Conservation (phyloP, 2,797 vertebrate species). For the Leptoclinus maculatus region DNA sequence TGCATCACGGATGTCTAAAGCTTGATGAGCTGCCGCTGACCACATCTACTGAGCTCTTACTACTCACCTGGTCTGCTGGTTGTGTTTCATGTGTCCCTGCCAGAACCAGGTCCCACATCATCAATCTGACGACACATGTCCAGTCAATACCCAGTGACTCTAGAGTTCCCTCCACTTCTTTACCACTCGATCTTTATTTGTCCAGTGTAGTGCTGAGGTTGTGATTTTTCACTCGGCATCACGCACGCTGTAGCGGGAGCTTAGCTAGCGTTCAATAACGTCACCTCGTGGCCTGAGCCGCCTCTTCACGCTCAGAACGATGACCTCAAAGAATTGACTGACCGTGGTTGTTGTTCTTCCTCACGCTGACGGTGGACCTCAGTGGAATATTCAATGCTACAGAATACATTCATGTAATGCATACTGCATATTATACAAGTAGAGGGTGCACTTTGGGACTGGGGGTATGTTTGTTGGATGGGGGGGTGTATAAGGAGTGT, state of each 20-base stretch:
- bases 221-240: slow-evolving; percentile 32
- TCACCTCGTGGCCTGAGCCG: slow-evolving; percentile 80
- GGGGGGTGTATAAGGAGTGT: background rate
- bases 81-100: slow-evolving; percentile 1
- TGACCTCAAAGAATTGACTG: slow-evolving; percentile 68
- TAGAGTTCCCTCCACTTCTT: background rate
- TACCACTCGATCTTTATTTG: background rate
- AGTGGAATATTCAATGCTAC: slow-evolving; percentile 52
- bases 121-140: background rate
- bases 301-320: slow-evolving; percentile 71
- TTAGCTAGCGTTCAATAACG: slow-evolving; percentile 60
- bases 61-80: slow-evolving; percentile 13
- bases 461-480: background rate
- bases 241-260: slow-evolving; percentile 58
- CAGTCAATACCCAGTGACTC: slow-evolving; percentile 3
- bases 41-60: slow-evolving; percentile 24
- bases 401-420: slow-evolving; percentile 62
- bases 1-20: slow-evolving; percentile 10
- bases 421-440: slow-evolving; percentile 61
- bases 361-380: slow-evolving; percentile 50
- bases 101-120: background rate
- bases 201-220: slow-evolving; percentile 9
- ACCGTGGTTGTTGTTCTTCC: slow-evolving; percentile 63
- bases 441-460: slow-evolving; percentile 47
- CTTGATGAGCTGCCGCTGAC: slow-evolving; percentile 18